A percentile compares a stretch with the other conserved stretches of the same genome.
Evolutionary conservation across 1,140 invertebrate genomes (phyloP).

Genomic region (Tribolium castaneum): DNA sequence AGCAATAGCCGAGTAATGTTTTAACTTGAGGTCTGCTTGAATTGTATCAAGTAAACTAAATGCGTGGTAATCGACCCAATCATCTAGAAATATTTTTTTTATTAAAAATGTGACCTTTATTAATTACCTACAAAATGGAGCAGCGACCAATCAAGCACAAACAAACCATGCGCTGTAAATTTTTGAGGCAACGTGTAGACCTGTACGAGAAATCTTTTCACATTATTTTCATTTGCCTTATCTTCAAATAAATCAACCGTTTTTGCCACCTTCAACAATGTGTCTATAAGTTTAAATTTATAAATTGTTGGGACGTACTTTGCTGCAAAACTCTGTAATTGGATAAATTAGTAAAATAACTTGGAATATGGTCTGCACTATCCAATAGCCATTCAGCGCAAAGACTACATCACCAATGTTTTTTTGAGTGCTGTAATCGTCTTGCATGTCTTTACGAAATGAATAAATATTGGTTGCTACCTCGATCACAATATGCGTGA

Average conservation of each 20-base stretch:
- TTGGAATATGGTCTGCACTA: not conserved
- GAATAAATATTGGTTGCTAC: not conserved
- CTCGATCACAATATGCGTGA: not conserved
- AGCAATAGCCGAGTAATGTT: not conserved
- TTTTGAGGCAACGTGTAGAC: not conserved
- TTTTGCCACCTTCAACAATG: not conserved
- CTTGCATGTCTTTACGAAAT: not conserved
- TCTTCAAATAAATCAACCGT: not conserved
- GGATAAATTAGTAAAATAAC: not conserved
- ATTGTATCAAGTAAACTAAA: not conserved
- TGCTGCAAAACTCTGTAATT: not conserved
- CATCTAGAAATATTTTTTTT: not conserved
- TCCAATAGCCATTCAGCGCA: not conserved
- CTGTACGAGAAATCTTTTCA: not conserved
- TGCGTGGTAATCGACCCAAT: not conserved
- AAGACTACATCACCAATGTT: not conserved
- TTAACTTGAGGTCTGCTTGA: not conserved
- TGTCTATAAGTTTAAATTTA: no score
- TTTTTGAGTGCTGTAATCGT: not conserved
- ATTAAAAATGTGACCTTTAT: not conserved
- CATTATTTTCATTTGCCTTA: no score
- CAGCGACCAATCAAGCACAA: not conserved
- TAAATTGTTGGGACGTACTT: not conserved
- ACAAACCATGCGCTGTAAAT: not conserved
- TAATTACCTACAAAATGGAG: not conserved